Base-by-base conservation (phyloP, 2,797 vertebrate genomes). In the Moxostoma hubbsi region DNA sequence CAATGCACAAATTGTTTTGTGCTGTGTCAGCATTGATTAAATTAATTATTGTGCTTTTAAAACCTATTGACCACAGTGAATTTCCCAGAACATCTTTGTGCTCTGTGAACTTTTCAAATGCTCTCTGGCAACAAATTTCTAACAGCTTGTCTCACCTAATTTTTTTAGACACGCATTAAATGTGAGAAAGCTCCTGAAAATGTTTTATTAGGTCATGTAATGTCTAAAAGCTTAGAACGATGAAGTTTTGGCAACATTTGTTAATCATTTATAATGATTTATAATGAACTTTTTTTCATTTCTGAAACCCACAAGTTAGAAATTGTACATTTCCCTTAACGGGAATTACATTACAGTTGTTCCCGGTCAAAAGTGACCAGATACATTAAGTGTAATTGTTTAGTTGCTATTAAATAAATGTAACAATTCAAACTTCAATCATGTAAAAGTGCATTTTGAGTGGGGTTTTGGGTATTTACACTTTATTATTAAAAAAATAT, bases 51-150 rank as follows among this genome's bases (percentile, higher is more conserved):
- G 59, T 63, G 47, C 12, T 43, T 6, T 63, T 53, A 63, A 18
- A 18, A 18, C 18, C 18, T 18, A 18, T 18, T 18, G 18, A 63
- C 9, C 49, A 15, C 24, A 62, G 4, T 53, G n/a, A 12, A 53
- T 74, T 63, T 63, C 13, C 13, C 59, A 45, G 59, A 74, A 74
- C 43, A 9, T 24, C 53, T 62, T 51, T 74, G 58, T 73, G 46
- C 46, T 62, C 18, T 10, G 58, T 61, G 47, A 63, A 63, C 72
- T 51, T 15, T 24, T 74, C 9, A 74, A 51, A 16, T 62, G 50
- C 59, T 45, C 47, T 63, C 59, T 51, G 58, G 13, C 18, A 18
- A 18, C 18, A 18, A 18, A 18, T 18, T 18, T 18, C 18, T 18
- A 53, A 24, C 51, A 74, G 49, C 49, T 5, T 74, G 72, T 63